Conservation (phyloP, 1,140 invertebrate species). For the Stenopsyche tienmushanensis region DNA sequence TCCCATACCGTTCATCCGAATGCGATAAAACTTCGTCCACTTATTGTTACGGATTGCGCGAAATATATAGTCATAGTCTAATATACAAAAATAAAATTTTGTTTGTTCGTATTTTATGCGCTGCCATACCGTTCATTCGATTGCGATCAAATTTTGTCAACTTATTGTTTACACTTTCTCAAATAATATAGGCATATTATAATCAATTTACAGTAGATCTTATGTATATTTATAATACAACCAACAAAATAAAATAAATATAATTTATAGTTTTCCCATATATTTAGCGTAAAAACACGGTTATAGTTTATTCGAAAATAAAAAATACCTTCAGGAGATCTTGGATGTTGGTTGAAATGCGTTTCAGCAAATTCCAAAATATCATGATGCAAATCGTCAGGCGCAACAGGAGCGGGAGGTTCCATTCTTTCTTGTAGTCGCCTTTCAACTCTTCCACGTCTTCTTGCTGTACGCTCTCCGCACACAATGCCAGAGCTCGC, state of each 20-base stretch:
- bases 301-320: conserved; percentile 56
- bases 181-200: no score
- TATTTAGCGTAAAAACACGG: background rate
- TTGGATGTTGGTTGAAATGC: conserved; percentile 88
- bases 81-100: no score
- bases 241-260: conserved; percentile 7
- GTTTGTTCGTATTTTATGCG: no score
- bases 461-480: conserved; percentile 67
- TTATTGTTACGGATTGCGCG: no score
- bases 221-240: conserved; percentile 12
- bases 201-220: no score
- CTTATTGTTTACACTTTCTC: no score
- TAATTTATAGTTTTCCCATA: background rate
- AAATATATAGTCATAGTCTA: no score
- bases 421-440: conserved; percentile 76
- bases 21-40: no score
- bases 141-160: no score
- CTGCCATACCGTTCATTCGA: no score
- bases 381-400: conserved; percentile 66
- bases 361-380: conserved; percentile 92
- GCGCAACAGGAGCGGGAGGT: conserved; percentile 45
- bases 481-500: conserved; percentile 44
- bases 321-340: conserved; percentile 69
- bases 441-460: conserved; percentile 81
- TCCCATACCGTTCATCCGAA: no score